Base-by-base conservation (phyloP, 2,888 invertebrate species). In the Saturnia japonica region DNA sequence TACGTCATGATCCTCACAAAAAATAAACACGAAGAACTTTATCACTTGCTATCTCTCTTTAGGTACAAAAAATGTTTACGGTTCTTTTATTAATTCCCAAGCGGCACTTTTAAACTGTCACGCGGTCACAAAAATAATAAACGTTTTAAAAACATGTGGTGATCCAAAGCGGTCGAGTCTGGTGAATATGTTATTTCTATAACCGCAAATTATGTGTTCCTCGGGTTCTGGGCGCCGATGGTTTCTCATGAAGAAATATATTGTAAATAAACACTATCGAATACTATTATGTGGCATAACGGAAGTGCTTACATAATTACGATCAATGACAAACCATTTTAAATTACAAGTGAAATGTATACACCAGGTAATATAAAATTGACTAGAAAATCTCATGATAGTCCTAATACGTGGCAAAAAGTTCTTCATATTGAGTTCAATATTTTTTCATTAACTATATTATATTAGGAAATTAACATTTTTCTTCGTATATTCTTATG, bases 111-210 rank as follows among this genome's bases (percentile, higher is more conserved):
- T 64, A n/a, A 19, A 60, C 25, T 60, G 57, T 25, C 57, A 60
- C 19, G 64, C 40, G 64, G 64, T 40, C 40, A 25, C 40, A 40
- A 12, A 64, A 19, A 19, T 40, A 34, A 40, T n/a, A 60, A 60
- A 60, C 57, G 25, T 57, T n/a, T 57, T 25, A 25, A 22, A 57
- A 62, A 40, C 64, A 64, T 64, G 40, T 64, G 64, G 64, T n/a
- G 9, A 19, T 9, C 6, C 11, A 22, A 22, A 64, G 4, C 40
- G 64, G 64, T 64, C 74, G 77, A 74, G 77, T 73, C 71, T 70
- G 74, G 40, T 64, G 64, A n/a, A 64, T n/a, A n/a, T 40, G 64
- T 64, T 64, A 64, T 64, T 40, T 64, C 40, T 40, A 40, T 2
- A 64, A 64, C 40, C 64, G 64, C 64, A 64, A 64, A 22, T 64